A percentile compares a stretch with the other conserved stretches of the same genome.
phyloP scores from a whole-genome alignment of 2,888 invertebrate species.

The Dryococelus australis region DNA sequence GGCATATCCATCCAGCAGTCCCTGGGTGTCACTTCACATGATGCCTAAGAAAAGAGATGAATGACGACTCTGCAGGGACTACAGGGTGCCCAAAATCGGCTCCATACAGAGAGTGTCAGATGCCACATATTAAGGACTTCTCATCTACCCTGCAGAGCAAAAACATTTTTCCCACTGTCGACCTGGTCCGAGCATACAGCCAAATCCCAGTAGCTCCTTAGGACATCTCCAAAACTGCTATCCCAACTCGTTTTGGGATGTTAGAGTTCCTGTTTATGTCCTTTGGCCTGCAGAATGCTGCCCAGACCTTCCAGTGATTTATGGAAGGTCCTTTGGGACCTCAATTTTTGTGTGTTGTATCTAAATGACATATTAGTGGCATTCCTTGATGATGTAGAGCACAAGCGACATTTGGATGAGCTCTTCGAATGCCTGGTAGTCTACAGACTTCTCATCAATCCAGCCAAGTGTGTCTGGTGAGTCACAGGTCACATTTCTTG shows the following conservation, averaged over 20 bases:
- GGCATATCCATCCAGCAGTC: no score
- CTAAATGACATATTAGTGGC: not conserved
- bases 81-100: no score
- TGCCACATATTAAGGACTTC: no score
- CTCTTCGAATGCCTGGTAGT: not conserved
- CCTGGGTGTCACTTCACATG: no score
- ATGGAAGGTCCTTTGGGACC: conserved; percentile 26
- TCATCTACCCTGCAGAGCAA: no score
- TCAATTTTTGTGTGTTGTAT: conserved; percentile 6
- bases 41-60: no score
- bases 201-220: not conserved
- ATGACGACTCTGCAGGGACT: no score
- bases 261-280: conserved; percentile 37
- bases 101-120: no score
- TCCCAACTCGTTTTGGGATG: conserved; percentile 36
- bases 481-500: not conserved
- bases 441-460: not conserved
- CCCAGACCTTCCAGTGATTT: conserved; percentile 38
- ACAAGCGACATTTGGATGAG: not conserved
- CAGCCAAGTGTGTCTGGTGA: no score
- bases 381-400: conserved; percentile 23
- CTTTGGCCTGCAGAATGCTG: conserved; percentile 35
- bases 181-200: not conserved
- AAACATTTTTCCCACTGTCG: not conserved
- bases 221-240: conserved; percentile 24